phyloP scores from a whole-genome alignment of 2,113 vertebrate genomes.

The Hipposideros armiger region DNA sequence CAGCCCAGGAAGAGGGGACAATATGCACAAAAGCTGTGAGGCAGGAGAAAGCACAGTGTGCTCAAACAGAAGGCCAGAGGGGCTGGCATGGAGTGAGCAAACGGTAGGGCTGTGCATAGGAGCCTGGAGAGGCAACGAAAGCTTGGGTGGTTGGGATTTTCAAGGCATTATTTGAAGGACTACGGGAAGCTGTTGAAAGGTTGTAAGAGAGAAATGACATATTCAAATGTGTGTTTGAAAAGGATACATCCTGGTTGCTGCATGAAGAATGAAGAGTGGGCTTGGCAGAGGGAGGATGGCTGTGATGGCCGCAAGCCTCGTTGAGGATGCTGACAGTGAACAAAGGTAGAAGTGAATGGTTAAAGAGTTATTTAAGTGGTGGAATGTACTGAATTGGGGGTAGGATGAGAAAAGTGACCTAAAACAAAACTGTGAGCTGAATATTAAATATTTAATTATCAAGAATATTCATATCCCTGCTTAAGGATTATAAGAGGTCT shows the following conservation, averaged over 20 bases:
- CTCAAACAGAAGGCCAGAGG: not conserved
- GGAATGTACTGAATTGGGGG: not conserved
- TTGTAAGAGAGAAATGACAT: not conserved
- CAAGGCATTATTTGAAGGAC: not conserved
- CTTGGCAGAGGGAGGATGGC: not conserved
- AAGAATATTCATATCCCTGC: not conserved
- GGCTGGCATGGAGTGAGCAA: not conserved
- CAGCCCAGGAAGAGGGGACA: not conserved
- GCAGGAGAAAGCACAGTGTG: not conserved
- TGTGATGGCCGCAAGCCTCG: not conserved
- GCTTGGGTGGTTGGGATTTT: not conserved
- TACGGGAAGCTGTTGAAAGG: not conserved
- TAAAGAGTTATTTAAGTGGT: not conserved
- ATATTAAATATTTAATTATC: conserved; percentile 6
- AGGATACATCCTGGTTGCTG: not conserved
- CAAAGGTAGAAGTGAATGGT: not conserved
- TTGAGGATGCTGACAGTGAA: not conserved
- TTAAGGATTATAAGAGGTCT: not conserved
- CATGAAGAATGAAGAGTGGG: not conserved
- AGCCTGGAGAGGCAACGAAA: not conserved
- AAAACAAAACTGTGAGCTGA: not conserved
- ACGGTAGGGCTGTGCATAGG: not conserved
- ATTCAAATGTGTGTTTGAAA: not conserved
- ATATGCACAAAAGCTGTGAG: not conserved
- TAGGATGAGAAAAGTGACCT: not conserved